Evolutionary conservation across 1,140 invertebrate genomes (phyloP), one percentile per base, ranked within the genome.

Genomic region (Papilio machaon): DNA sequence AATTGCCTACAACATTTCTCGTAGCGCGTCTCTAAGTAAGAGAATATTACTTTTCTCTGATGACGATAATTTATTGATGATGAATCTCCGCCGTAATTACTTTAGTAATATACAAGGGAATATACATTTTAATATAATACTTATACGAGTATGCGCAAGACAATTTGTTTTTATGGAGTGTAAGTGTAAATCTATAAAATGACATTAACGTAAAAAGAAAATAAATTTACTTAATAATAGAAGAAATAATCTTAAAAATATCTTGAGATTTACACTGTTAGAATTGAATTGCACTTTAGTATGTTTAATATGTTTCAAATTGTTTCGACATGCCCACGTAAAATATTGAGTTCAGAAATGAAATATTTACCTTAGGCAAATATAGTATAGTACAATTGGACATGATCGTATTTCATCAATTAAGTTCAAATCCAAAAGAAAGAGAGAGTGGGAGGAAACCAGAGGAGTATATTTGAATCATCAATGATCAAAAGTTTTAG

Each of bases 311-410:
- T 70, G 80, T 81, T 79, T 74, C 19, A 81, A 79, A 85, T 82
- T 82, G 64, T 67, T 82, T 82, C 78, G 83, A 81, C 78, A 84
- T 81, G 84, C 76, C 84, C 86, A 87, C 86, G 85, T 86, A 85
- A 87, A 87, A 88, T 79, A 88, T 89, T 75, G 80, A 82, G 5
- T 79, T 81, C 47, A 76, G 46, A 67, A 82, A 87, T 85, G 85
- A 84, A 58, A 23, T 79, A 60, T 76, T 23, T 0, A 30, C 23
- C 23, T 88, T 81, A 60, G 70, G 80, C 82, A 86, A 89, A 88
- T 83, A 86, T 85, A 82, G 54, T 70, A 79, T 47, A 60, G 76
- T 73, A 49, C 64, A 74, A 73, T 82, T 70, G 7, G 64, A 84
- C 78, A 76, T 81, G 80, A 83, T 67, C 77, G 76, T 64, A 78